Percentiles rank a stretch among this genome's conserved stretches.
Conservation (phyloP, 2,888 invertebrate genomes). For the Platyscelio sp. region DNA sequence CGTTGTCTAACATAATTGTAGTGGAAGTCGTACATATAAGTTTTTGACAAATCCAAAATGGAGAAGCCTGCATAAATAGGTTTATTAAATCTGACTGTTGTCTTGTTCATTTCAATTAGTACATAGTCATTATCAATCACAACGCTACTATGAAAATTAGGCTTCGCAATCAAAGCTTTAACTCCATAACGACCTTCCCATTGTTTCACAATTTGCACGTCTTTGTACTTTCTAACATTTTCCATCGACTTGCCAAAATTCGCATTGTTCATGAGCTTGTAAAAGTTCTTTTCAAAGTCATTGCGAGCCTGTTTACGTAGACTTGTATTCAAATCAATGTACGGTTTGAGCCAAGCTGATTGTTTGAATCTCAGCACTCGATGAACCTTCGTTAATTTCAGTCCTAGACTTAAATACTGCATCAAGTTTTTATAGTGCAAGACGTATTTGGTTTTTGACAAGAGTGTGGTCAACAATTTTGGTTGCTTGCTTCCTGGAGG, state of each 20-base stretch:
- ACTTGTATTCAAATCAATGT: slow-evolving; percentile 12
- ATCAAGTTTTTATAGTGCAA: no score
- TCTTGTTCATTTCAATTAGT: slow-evolving; percentile 39
- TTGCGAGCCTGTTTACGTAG: slow-evolving; percentile 8
- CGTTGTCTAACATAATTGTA: slow-evolving; percentile 33
- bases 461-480: slow-evolving; percentile 39
- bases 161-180: slow-evolving; percentile 26
- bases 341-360: slow-evolving; percentile 21
- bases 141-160: slow-evolving; percentile 26
- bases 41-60: slow-evolving; percentile 12
- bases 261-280: slow-evolving; percentile 53
- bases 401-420: slow-evolving; percentile 22
- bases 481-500: slow-evolving; percentile 25
- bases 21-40: slow-evolving; percentile 47
- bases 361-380: slow-evolving; percentile 26
- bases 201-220: slow-evolving; percentile 77
- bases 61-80: slow-evolving; percentile 60
- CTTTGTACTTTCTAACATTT: slow-evolving; percentile 77
- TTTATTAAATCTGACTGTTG: slow-evolving; percentile 52
- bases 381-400: slow-evolving; percentile 21
- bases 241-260: slow-evolving; percentile 29
- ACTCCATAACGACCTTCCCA: slow-evolving; percentile 75
- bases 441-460: neutral
- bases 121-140: slow-evolving; percentile 30
- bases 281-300: slow-evolving; percentile 33